These are phyloP conservation scores for Leptinotarsa rubiginosa DNA, from an alignment of 2,888 invertebrate genomes.

Conservation along the genomic window DNA sequence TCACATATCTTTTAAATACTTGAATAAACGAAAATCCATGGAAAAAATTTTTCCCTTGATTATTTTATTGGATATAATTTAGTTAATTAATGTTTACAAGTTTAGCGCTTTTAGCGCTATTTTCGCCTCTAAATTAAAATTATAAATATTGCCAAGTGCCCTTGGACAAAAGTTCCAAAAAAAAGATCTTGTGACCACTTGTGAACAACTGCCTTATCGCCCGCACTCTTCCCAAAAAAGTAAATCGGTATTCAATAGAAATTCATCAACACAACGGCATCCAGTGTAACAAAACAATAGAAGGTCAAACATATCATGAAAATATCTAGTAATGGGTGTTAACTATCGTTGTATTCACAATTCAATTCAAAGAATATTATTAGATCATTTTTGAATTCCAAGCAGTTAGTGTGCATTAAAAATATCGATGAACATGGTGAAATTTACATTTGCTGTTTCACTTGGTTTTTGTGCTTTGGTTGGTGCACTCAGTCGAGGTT, in stretches of 20 bases:
- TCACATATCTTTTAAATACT: too few relatives aligned
- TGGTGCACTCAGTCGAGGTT: background rate
- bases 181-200: too few relatives aligned
- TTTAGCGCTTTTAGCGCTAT: too few relatives aligned
- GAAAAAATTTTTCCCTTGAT: too few relatives aligned
- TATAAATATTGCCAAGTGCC: too few relatives aligned
- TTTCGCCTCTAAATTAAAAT: too few relatives aligned
- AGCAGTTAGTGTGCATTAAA: background rate
- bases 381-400: slow-evolving; percentile 4
- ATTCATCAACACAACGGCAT: background rate
- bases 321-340: slow-evolving; percentile 12
- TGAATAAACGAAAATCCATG: too few relatives aligned
- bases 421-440: background rate
- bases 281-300: slow-evolving; percentile 12
- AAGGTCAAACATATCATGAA: slow-evolving; percentile 29
- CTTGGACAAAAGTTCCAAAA: too few relatives aligned
- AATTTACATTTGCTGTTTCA: background rate
- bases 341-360: background rate
- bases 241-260: background rate
- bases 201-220: too few relatives aligned
- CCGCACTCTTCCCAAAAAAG: background rate
- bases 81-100: too few relatives aligned
- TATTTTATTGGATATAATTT: too few relatives aligned
- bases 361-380: slow-evolving; percentile 12
- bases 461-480: background rate